Evolutionary conservation across 2,797 vertebrate species (phyloP).

Genomic region (Chelonia mydas): DNA sequence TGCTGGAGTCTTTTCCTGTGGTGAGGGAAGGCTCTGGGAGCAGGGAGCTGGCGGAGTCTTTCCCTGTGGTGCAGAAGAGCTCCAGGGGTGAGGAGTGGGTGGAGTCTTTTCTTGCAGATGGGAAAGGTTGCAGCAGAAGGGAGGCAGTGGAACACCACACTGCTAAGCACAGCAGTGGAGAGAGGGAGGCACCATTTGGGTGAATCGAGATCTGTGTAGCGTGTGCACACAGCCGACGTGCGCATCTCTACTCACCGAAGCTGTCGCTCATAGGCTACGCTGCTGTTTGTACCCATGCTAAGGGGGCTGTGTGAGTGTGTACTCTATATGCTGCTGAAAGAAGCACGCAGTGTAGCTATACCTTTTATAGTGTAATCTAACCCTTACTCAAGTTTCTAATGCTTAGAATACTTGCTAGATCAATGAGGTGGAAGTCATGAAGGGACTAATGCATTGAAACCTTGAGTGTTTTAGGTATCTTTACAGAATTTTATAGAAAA

Average conservation of each 20-base stretch:
- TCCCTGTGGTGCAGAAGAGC: neutral
- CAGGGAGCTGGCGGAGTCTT: neutral
- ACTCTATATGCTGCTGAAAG: neutral
- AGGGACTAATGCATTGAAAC: neutral
- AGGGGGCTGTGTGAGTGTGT: neutral
- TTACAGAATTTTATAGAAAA: neutral
- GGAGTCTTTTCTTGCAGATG: neutral
- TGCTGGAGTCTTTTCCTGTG: neutral
- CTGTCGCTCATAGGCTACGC: no score
- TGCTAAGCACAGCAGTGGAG: neutral
- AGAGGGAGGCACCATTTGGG: neutral
- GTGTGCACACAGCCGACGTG: no score
- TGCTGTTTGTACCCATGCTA: neutral
- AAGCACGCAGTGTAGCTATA: neutral
- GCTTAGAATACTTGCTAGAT: neutral
- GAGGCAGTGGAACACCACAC: neutral
- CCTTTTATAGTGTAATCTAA: neutral
- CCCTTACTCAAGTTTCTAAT: neutral
- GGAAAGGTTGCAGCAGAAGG: neutral
- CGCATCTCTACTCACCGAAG: no score
- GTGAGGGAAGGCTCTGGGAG: neutral
- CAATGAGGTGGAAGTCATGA: neutral
- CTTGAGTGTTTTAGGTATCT: neutral
- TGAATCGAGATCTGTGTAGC: no score
- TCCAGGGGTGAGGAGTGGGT: neutral